A percentile compares a stretch with the other conserved stretches of the same genome.
These are phyloP conservation scores for Bufo bufo DNA, from an alignment of 2,113 vertebrate species.

Conservation along the genomic window DNA sequence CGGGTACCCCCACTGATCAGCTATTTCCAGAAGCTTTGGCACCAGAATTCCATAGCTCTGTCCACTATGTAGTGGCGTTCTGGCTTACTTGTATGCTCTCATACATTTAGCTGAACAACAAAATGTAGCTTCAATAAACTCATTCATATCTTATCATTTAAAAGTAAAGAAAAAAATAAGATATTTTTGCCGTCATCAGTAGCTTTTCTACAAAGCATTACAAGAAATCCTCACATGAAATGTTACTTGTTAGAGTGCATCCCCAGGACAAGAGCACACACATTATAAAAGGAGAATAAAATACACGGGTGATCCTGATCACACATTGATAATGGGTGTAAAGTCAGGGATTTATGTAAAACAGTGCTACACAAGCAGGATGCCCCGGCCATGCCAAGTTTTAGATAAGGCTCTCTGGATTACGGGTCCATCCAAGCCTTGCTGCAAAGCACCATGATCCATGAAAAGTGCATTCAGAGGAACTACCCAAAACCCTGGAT, in stretches of 20 bases:
- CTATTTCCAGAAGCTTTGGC: no score
- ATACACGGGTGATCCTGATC: not conserved
- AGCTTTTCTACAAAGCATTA: not conserved
- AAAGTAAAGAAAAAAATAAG: not conserved
- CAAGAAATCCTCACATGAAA: not conserved
- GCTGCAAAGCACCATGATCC: not conserved
- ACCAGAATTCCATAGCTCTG: no score
- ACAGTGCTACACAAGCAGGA: not conserved
- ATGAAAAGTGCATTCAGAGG: not conserved
- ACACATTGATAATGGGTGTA: slow-evolving; percentile 4
- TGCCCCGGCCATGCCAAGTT: no score
- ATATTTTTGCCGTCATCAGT: not conserved
- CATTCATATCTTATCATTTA: not conserved
- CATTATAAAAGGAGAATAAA: not conserved
- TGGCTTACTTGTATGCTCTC: no score
- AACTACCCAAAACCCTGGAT: not conserved
- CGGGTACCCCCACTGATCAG: no score
- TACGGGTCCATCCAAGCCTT: not conserved
- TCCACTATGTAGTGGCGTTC: no score
- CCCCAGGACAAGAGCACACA: not conserved
- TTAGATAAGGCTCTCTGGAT: no score
- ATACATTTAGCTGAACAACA: no score
- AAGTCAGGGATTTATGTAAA: not conserved
- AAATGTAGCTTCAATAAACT: no score
- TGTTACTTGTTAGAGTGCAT: not conserved